Evolutionary conservation across 2,888 invertebrate genomes (phyloP).

Genomic region (Stictocephala bisonia): DNA sequence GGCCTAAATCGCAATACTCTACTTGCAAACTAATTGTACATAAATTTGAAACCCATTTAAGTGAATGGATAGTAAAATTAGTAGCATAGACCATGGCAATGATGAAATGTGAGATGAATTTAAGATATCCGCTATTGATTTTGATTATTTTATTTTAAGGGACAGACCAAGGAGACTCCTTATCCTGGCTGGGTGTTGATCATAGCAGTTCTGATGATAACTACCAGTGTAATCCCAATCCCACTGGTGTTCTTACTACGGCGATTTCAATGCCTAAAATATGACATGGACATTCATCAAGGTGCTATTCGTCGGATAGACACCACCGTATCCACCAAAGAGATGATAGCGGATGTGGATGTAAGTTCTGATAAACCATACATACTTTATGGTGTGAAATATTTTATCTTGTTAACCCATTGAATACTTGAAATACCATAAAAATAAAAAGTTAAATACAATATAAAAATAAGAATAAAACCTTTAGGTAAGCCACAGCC

Average conservation of each 20-base stretch:
- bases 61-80: neutral
- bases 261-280: slow-evolving; percentile 87
- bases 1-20: too few species aligned
- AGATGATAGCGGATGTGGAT: slow-evolving; percentile 94
- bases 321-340: slow-evolving; percentile 92
- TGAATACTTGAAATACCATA: too few species aligned
- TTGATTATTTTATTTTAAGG: slow-evolving; percentile 68
- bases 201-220: slow-evolving; percentile 80
- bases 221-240: slow-evolving; percentile 86
- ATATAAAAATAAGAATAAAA: too few species aligned
- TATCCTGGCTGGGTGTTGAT: slow-evolving; percentile 88
- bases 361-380: too few species aligned
- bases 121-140: too few species aligned
- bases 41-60: too few species aligned
- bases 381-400: too few species aligned
- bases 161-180: slow-evolving; percentile 72
- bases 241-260: slow-evolving; percentile 86
- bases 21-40: too few species aligned
- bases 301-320: slow-evolving; percentile 92
- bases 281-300: slow-evolving; percentile 92
- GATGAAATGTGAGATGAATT: too few species aligned
- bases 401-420: too few species aligned
- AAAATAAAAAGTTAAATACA: too few species aligned
- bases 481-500: too few species aligned
- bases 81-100: neutral